Evolutionary conservation across 2,113 vertebrate species (phyloP), one percentile per base, ranked within the genome.

Genomic region (Prionailurus viverrinus): DNA sequence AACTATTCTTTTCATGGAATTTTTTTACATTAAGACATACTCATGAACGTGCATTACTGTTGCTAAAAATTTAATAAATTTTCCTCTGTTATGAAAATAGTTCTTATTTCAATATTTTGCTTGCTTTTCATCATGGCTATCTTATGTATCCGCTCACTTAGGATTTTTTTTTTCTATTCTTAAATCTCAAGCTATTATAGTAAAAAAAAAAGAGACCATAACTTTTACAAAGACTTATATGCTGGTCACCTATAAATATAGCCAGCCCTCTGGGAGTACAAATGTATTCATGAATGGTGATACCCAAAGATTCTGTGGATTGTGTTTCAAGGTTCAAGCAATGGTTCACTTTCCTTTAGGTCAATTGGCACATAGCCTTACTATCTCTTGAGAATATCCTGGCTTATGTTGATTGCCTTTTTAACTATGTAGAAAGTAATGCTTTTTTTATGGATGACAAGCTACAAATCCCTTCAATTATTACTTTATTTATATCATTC

Each of bases 391-490:
- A 90, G 86, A 98, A 96, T 55, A 31, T 92, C 83, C 89, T 94
- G 92, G 33, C 94, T 98, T 95, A 29, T 97, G 8, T 55, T 98
- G 98, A 98, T 98, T 98, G 33, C 33, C 36, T 97, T 95, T 98
- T 98, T 98, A 98, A 98, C 91, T 95, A 95, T 87, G 80, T 97
- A 98, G 82, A 96, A 98, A 98, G 89, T 94, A 97, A 98, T 97
- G 87, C 41, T 96, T 98, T 98, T 96, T 96, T 98, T 97, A 98
- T 90, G 45, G 39, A 97, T 98, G 97, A 97, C 96, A 98, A 97
- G 89, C 97, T 98, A 98, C 55, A 79, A 97, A 98, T 98, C 94
- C 97, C 87, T 98, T 98, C 97, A 97, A 98, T 98, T 98, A 98
- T 97, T 98, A 98, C 92, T 98, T 97, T 97, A 98, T 98, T 96